Evolutionary conservation across 2,888 invertebrate species (phyloP).

Genomic region (Drosophila merina): DNA sequence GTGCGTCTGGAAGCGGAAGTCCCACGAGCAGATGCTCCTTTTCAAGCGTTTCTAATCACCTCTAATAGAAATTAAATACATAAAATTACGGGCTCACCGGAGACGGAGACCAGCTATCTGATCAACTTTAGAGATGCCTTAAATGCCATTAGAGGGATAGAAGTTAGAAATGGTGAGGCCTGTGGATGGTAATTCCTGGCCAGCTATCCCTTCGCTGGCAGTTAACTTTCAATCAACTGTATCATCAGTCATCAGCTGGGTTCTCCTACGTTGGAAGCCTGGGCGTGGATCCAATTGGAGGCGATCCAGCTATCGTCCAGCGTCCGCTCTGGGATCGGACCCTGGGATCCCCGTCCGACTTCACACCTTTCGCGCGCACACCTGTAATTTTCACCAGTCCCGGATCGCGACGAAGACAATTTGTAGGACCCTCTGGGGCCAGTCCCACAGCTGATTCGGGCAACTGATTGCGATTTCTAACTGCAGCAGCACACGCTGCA

Average conservation of each 20-base stretch:
- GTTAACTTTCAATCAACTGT: constrained; percentile 48
- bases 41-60: constrained; percentile 30
- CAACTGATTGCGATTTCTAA: constrained; percentile 73
- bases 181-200: constrained; percentile 10
- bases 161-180: constrained; percentile 7
- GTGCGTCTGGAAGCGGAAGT: constrained; percentile 13
- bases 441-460: constrained; percentile 54
- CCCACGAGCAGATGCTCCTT: constrained; percentile 7
- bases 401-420: constrained; percentile 54
- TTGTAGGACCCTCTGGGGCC: constrained; percentile 52
- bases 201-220: constrained; percentile 27
- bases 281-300: constrained; percentile 36
- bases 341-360: constrained; percentile 45
- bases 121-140: constrained; percentile 20
- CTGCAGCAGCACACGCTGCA: constrained; percentile 64
- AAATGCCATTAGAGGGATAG: constrained; percentile 16
- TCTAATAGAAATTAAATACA: constrained; percentile 38
- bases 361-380: constrained; percentile 64
- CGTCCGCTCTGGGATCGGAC: constrained; percentile 7
- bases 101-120: constrained; percentile 14
- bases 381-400: constrained; percentile 65
- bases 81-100: constrained; percentile 26
- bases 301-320: background rate
- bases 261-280: constrained; percentile 11
- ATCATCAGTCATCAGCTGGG: constrained; percentile 45